phyloP scores from a whole-genome alignment of 1,140 invertebrate genomes.

The Copidosoma floridanum region DNA sequence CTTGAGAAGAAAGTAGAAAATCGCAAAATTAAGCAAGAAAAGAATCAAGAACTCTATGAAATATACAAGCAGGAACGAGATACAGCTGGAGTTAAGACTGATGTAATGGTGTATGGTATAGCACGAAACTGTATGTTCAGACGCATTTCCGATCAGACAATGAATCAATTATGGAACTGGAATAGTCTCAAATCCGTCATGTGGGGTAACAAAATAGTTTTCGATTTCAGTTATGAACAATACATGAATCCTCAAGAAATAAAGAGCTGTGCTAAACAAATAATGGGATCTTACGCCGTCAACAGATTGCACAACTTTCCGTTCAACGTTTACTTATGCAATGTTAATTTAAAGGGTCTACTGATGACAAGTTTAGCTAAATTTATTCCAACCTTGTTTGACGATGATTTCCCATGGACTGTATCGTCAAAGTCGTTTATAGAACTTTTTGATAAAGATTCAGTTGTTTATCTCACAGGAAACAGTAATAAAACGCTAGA shows the following conservation, averaged over 20 bases:
- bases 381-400: slow-evolving; percentile 67
- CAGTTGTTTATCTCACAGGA: slow-evolving; percentile 85
- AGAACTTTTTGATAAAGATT: slow-evolving; percentile 77
- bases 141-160: slow-evolving; percentile 65
- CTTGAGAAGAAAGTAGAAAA: slow-evolving; percentile 61
- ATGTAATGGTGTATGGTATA: slow-evolving; percentile 49
- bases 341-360: slow-evolving; percentile 57
- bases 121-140: slow-evolving; percentile 64
- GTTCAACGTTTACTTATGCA: slow-evolving; percentile 76
- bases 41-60: neutral
- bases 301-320: slow-evolving; percentile 73
- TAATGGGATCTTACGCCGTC: slow-evolving; percentile 65
- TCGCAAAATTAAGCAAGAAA: slow-evolving; percentile 15
- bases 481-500: slow-evolving; percentile 69
- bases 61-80: slow-evolving; percentile 45
- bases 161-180: slow-evolving; percentile 65
- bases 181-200: slow-evolving; percentile 62
- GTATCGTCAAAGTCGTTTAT: slow-evolving; percentile 74
- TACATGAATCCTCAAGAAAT: slow-evolving; percentile 71
- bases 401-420: slow-evolving; percentile 72
- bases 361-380: slow-evolving; percentile 62
- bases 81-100: slow-evolving; percentile 33
- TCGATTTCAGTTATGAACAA: slow-evolving; percentile 79
- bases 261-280: slow-evolving; percentile 72
- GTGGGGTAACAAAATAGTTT: slow-evolving; percentile 71